Evolutionary conservation across 2,888 invertebrate genomes (phyloP).

Genomic region (Drosophila parthenogenetica): DNA sequence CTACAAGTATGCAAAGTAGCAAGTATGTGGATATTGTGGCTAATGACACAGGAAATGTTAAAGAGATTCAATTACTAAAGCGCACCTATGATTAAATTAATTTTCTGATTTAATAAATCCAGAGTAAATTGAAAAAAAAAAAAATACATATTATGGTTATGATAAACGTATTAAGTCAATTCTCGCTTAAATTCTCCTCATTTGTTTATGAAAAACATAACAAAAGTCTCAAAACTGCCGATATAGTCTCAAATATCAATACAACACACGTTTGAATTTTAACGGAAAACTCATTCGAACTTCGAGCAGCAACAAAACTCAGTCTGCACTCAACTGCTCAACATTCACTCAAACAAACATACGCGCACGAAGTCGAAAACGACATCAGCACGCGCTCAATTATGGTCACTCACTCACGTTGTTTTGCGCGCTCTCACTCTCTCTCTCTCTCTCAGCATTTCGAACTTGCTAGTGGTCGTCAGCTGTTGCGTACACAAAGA

Average conservation of each 20-base stretch:
- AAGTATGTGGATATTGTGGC: background rate
- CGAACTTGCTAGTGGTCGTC: constrained; percentile 40
- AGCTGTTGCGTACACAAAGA: constrained; percentile 40
- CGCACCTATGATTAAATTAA: constrained; percentile 6
- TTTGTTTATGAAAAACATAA: no score
- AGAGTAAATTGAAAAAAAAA: constrained; percentile 1
- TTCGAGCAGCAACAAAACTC: constrained; percentile 4
- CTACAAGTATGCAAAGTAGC: constrained; percentile 41
- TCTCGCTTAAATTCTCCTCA: no score
- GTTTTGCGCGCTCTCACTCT: background rate
- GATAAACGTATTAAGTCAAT: no score
- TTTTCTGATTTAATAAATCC: background rate
- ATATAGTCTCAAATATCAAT: background rate
- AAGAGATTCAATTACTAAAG: constrained; percentile 1
- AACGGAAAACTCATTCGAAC: constrained; percentile 2
- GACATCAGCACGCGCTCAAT: constrained; percentile 13
- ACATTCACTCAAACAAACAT: background rate
- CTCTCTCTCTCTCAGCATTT: constrained; percentile 44
- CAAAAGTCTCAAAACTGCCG: no score
- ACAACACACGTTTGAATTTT: background rate
- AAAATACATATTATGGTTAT: no score
- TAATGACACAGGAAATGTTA: constrained; percentile 26
- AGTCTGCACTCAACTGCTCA: background rate
- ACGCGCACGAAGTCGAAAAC: constrained; percentile 2
- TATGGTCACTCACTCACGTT: background rate